Evolutionary conservation across 1,140 invertebrate genomes (phyloP).

Genomic region (Calliopsis andreniformis): DNA sequence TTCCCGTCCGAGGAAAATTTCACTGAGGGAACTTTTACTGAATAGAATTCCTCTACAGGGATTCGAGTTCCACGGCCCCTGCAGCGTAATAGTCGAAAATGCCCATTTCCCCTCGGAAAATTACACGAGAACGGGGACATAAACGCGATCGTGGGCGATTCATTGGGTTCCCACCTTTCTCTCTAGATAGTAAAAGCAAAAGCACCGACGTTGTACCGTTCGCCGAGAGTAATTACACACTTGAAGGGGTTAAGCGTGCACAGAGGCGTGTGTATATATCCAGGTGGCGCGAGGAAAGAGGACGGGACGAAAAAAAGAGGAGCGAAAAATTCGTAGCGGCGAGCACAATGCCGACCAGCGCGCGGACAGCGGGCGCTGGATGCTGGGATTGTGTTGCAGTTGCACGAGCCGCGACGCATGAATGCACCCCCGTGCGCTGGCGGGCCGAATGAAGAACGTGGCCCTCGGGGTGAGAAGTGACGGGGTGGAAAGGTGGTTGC

Average conservation of each 20-base stretch:
- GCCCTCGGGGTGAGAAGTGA: slow-evolving; percentile 30
- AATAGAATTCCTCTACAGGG: no score
- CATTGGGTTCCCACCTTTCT: background rate
- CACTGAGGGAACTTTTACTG: no score
- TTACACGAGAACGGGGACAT: no score
- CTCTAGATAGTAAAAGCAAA: background rate
- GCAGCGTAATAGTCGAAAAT: no score
- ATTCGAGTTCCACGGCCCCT: no score
- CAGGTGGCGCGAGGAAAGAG: slow-evolving; percentile 1
- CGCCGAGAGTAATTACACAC: slow-evolving; percentile 6
- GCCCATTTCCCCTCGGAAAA: no score
- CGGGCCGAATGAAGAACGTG: slow-evolving; percentile 33
- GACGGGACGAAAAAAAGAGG: background rate
- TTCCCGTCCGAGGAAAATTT: no score
- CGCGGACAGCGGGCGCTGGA: background rate
- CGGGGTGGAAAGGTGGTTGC: slow-evolving; percentile 43
- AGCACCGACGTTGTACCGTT: slow-evolving; percentile 1
- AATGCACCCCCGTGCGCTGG: slow-evolving; percentile 23
- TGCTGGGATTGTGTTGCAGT: slow-evolving; percentile 19
- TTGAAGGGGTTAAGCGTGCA: slow-evolving; percentile 8
- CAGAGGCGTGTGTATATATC: background rate
- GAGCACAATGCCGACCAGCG: background rate
- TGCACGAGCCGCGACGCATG: slow-evolving; percentile 16
- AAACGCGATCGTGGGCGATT: background rate
- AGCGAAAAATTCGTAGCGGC: background rate